Evolutionary conservation across 2,888 invertebrate genomes (phyloP).

Genomic region (Dicyrtomina minuta): DNA sequence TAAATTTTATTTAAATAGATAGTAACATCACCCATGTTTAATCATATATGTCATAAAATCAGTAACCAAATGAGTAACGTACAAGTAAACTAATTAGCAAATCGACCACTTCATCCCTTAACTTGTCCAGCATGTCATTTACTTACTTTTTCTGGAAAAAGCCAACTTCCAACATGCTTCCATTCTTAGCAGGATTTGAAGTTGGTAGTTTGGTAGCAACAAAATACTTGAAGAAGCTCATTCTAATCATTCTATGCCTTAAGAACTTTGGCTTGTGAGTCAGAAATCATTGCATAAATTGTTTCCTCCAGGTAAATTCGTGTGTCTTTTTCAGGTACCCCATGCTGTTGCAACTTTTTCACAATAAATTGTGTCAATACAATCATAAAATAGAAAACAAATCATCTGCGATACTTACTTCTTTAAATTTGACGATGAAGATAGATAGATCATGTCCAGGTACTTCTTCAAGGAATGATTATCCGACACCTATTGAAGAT

Average conservation of each 20-base stretch:
- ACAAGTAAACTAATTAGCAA: conserved; percentile 20
- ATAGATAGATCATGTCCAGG: too few species aligned
- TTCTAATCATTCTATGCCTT: conserved; percentile 8
- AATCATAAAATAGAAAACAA: conserved; percentile 4
- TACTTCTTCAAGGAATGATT: neutral
- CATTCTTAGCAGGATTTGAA: conserved; percentile 28
- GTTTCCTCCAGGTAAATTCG: conserved; percentile 3
- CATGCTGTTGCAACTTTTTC: neutral
- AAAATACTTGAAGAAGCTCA: neutral
- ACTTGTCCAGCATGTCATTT: neutral
- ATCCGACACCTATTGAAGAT: neutral
- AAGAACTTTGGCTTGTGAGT: neutral
- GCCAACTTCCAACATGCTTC: conserved; percentile 15
- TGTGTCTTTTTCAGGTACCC: neutral
- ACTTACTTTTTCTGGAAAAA: conserved; percentile 3
- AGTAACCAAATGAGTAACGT: conserved; percentile 4
- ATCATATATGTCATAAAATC: conserved; percentile 23
- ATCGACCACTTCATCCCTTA: conserved; percentile 22
- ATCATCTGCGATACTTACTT: conserved; percentile 8
- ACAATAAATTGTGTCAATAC: conserved; percentile 19
- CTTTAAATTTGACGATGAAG: conserved; percentile 13
- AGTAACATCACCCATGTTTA: conserved; percentile 19
- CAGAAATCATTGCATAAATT: conserved; percentile 7
- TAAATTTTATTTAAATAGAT: too few species aligned
- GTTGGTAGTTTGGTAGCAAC: conserved; percentile 22